phyloP scores from a whole-genome alignment of 2,888 invertebrate species.

The Temnothorax unifasciatus region DNA sequence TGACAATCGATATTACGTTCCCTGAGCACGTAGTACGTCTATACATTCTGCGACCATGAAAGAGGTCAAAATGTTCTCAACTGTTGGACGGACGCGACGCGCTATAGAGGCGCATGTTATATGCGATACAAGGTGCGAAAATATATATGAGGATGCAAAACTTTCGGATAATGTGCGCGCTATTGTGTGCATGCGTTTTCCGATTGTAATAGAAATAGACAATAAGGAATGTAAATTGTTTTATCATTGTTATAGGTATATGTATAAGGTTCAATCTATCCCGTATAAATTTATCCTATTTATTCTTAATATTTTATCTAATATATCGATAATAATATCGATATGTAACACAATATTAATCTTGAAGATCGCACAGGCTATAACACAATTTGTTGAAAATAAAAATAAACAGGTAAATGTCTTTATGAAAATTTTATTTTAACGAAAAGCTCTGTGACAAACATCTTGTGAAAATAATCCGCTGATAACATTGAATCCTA shows the following conservation, averaged over 20 bases:
- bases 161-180: background rate
- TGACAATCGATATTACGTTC: conserved; percentile 80
- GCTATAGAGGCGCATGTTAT: conserved; percentile 9
- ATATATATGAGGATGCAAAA: background rate
- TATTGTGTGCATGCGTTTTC: background rate
- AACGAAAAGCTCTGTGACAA: background rate
- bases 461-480: background rate
- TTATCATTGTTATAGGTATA: background rate
- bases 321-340: background rate
- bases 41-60: conserved; percentile 65
- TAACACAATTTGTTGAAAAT: background rate
- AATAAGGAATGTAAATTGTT: background rate
- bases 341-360: background rate
- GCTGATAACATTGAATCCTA: background rate
- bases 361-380: background rate
- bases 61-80: conserved; percentile 46
- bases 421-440: background rate
- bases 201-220: background rate
- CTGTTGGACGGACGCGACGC: conserved; percentile 24
- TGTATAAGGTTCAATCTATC: background rate
- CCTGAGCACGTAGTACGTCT: conserved; percentile 23
- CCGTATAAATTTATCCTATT: too few relatives aligned
- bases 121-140: conserved; percentile 12
- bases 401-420: background rate
- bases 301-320: background rate